phyloP scores from a whole-genome alignment of 2,797 vertebrate genomes.

The Labroides dimidiatus region DNA sequence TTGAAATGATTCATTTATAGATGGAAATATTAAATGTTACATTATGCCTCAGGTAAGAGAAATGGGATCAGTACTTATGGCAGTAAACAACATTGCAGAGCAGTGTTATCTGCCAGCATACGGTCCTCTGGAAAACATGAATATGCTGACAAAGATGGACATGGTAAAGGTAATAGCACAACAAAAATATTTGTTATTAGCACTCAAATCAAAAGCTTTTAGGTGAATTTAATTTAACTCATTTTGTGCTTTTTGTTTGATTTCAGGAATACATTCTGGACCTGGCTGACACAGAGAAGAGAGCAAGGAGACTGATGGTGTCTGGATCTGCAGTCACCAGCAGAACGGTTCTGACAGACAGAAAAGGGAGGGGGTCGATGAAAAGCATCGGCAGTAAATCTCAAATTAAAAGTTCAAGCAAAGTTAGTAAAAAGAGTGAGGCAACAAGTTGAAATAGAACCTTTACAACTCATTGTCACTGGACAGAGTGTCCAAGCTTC shows the following conservation, averaged over 20 bases:
- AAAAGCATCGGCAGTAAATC: conserved; percentile 69
- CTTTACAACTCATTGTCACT: not conserved
- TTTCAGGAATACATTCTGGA: conserved; percentile 85
- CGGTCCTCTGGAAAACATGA: conserved; percentile 67
- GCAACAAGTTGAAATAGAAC: conserved; percentile 45
- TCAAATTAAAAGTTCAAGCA: conserved; percentile 72
- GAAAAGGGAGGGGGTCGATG: conserved; percentile 44
- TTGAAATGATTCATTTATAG: not conserved
- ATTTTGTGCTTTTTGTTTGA: conserved; percentile 10
- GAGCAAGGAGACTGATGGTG: conserved; percentile 62
- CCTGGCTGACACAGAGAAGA: conserved; percentile 73
- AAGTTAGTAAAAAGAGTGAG: conserved; percentile 68
- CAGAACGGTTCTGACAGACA: conserved; percentile 55
- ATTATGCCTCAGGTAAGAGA: conserved; percentile 74
- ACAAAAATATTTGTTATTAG: not conserved
- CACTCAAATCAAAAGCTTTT: not conserved
- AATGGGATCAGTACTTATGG: conserved; percentile 72
- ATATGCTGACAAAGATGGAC: conserved; percentile 76
- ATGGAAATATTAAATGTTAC: not conserved
- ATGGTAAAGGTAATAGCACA: conserved; percentile 82
- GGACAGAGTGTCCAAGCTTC: not conserved
- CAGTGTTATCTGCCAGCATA: conserved; percentile 79
- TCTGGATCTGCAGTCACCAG: conserved; percentile 42
- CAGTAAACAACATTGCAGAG: conserved; percentile 80
- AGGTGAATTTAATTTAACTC: not conserved